Evolutionary conservation across 2,888 invertebrate species (phyloP).

Genomic region (Euplexia lucipara): DNA sequence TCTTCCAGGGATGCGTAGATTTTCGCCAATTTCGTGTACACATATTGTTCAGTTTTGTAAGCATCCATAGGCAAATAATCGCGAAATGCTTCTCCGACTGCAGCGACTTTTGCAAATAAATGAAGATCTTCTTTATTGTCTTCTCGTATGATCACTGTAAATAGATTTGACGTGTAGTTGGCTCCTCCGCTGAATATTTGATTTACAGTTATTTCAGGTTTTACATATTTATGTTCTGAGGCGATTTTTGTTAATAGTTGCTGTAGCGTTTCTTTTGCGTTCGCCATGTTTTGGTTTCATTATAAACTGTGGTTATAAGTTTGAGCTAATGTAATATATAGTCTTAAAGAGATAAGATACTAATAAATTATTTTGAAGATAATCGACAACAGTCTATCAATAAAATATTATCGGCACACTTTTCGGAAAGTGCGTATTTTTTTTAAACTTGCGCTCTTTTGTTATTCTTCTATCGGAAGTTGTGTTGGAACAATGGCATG

Average conservation of each 20-base stretch:
- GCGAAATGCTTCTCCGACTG: conserved; percentile 23
- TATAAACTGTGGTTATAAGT: not conserved
- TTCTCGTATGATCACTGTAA: conserved; percentile 64
- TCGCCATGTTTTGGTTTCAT: conserved; percentile 25
- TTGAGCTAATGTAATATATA: not conserved
- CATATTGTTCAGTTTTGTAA: conserved; percentile 54
- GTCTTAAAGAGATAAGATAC: too few relatives aligned
- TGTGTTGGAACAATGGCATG: too few relatives aligned
- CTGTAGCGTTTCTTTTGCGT: conserved; percentile 13
- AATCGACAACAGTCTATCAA: too few relatives aligned
- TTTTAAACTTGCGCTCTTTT: too few relatives aligned
- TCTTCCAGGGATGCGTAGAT: conserved; percentile 57
- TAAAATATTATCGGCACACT: too few relatives aligned
- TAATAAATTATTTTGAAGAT: too few relatives aligned
- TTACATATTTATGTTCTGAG: conserved; percentile 62
- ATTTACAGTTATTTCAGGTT: conserved; percentile 65
- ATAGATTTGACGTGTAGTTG: conserved; percentile 76
- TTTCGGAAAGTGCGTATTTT: too few relatives aligned
- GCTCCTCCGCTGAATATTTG: conserved; percentile 72
- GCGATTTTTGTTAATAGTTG: conserved; percentile 62
- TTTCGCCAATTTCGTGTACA: conserved; percentile 54
- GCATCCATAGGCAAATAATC: not conserved
- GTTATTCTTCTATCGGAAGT: too few relatives aligned
- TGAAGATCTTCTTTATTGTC: conserved; percentile 65
- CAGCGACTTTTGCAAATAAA: conserved; percentile 76